Conservation (phyloP, 2,797 vertebrate species). For the Falco peregrinus region DNA sequence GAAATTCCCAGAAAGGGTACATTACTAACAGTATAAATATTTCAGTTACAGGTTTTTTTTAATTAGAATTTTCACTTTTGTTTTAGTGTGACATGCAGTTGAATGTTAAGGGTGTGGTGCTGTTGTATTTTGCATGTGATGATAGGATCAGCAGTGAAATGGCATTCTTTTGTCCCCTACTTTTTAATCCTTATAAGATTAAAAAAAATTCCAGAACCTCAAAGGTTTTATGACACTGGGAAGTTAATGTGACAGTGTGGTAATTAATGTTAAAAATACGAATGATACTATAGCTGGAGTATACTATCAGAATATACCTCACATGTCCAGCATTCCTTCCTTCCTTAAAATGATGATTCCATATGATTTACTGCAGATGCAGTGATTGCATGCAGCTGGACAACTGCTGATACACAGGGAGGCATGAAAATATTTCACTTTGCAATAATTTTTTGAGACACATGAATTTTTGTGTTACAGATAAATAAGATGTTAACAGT, state of each 20-base stretch:
- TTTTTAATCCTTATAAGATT: neutral
- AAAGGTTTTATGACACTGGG: constrained; percentile 25
- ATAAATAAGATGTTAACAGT: neutral
- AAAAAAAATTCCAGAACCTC: neutral
- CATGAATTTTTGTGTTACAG: neutral
- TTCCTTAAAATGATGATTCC: constrained; percentile 46
- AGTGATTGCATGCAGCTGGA: constrained; percentile 37
- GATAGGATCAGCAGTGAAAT: neutral
- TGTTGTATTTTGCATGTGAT: neutral
- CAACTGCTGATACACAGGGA: constrained; percentile 47
- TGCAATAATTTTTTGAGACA: constrained; percentile 34
- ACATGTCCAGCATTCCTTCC: constrained; percentile 26
- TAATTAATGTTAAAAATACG: constrained; percentile 24
- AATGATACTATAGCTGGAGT: constrained; percentile 8
- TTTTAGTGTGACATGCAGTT: neutral
- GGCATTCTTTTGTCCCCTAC: neutral
- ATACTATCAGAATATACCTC: constrained; percentile 4
- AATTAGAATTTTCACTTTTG: neutral
- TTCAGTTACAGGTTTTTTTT: neutral
- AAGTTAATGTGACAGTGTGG: constrained; percentile 32
- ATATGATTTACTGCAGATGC: constrained; percentile 61
- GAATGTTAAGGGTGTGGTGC: neutral
- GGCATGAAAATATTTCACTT: constrained; percentile 48
- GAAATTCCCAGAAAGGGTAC: neutral
- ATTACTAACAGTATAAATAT: neutral